Percentiles rank a stretch among this genome's conserved stretches.
These are phyloP conservation scores for Pelobates cultripes DNA, from an alignment of 2,797 vertebrate species.

Conservation along the genomic window DNA sequence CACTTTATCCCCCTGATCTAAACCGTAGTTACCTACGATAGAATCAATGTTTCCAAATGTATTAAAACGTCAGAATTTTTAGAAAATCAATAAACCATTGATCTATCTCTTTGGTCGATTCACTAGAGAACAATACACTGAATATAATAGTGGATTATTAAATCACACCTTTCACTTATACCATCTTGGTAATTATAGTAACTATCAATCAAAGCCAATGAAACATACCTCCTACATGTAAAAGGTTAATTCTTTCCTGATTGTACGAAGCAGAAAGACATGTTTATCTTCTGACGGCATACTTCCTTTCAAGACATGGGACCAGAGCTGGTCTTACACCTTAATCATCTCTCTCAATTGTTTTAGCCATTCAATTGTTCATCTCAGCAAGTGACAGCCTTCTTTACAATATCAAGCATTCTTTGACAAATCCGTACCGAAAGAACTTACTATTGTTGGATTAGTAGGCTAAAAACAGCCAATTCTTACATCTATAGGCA, in stretches of 20 bases:
- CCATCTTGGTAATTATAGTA: constrained; percentile 30
- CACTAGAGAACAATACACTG: too few relatives aligned
- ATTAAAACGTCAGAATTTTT: too few relatives aligned
- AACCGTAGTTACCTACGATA: too few relatives aligned
- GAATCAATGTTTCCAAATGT: too few relatives aligned
- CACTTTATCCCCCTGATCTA: too few relatives aligned
- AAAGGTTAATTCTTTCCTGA: neutral
- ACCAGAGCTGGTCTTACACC: neutral
- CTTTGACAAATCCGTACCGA: constrained; percentile 57
- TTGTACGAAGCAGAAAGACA: neutral
- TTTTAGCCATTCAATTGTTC: constrained; percentile 31
- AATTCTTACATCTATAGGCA: constrained; percentile 49
- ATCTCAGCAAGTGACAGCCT: constrained; percentile 33
- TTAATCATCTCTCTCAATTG: constrained; percentile 24
- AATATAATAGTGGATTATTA: neutral
- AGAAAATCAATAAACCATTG: too few relatives aligned
- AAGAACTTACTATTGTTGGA: constrained; percentile 58
- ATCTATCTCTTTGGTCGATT: too few relatives aligned
- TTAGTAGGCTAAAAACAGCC: constrained; percentile 54
- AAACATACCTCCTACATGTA: constrained; percentile 32
- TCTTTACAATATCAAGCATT: constrained; percentile 57
- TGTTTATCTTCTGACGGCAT: neutral
- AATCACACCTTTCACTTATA: neutral
- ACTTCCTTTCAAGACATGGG: neutral
- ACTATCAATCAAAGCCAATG: constrained; percentile 31